These are phyloP conservation scores for Coregonus ussuriensis DNA, from an alignment of 2,797 vertebrate species.

Conservation along the genomic window DNA sequence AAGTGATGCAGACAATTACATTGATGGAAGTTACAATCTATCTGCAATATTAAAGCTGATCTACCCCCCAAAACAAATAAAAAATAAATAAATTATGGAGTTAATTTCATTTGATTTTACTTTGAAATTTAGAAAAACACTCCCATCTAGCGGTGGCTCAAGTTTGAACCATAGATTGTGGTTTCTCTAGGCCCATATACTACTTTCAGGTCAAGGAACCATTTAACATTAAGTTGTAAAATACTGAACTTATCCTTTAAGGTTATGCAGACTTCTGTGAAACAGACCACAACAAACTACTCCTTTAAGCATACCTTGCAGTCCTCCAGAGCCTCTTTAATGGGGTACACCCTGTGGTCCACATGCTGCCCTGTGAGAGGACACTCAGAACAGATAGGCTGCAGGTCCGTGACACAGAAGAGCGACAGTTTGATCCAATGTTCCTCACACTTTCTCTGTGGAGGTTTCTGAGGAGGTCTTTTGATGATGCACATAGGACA, in stretches of 20 bases:
- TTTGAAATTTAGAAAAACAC: too few relatives aligned
- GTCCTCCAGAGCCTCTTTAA: conserved; percentile 47
- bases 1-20: too few relatives aligned
- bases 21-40: too few relatives aligned
- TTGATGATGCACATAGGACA: conserved; percentile 51
- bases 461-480: conserved; percentile 17
- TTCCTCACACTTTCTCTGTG: conserved; percentile 32
- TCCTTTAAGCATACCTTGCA: conserved; percentile 44
- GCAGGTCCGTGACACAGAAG: conserved; percentile 49
- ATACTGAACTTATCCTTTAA: conserved; percentile 46
- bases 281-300: conserved; percentile 31
- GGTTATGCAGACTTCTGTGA: conserved; percentile 23
- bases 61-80: too few relatives aligned
- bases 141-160: too few relatives aligned
- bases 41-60: too few relatives aligned
- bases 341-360: conserved; percentile 48
- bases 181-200: too few relatives aligned
- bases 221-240: too few relatives aligned
- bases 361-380: conserved; percentile 32
- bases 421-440: conserved; percentile 44
- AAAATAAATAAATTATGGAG: too few relatives aligned
- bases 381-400: conserved; percentile 45
- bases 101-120: too few relatives aligned
- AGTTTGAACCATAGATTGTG: too few relatives aligned
- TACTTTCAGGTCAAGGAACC: too few relatives aligned